Conservation (phyloP, 2,797 vertebrate species). For the Chelonia mydas region DNA sequence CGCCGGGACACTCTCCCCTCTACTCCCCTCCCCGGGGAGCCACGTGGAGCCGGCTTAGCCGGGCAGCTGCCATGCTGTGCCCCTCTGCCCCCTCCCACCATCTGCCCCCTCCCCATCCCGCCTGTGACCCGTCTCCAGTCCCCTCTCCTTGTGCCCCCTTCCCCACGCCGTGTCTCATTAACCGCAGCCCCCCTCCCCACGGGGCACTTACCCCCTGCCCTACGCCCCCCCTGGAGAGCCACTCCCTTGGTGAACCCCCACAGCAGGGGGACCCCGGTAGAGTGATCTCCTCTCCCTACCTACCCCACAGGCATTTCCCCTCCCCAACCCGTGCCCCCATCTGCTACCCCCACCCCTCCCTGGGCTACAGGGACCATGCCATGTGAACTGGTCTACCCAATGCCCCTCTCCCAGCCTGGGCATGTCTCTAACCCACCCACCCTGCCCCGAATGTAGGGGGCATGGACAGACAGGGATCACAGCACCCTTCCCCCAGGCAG, state of each 20-base stretch:
- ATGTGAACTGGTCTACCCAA: neutral
- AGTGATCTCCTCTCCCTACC: neutral
- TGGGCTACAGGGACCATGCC: too few species aligned
- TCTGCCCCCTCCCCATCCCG: neutral
- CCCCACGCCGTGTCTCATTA: neutral
- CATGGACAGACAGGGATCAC: neutral
- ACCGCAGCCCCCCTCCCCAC: neutral
- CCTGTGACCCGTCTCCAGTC: too few species aligned
- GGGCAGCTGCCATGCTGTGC: neutral
- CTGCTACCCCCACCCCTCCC: too few species aligned
- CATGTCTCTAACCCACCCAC: too few species aligned
- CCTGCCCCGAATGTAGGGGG: too few species aligned
- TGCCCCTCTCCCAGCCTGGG: too few species aligned
- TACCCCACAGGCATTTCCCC: too few species aligned
- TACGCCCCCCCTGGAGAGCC: too few species aligned
- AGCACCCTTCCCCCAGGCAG: too few species aligned
- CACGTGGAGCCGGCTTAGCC: neutral
- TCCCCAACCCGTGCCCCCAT: neutral
- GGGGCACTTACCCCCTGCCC: neutral
- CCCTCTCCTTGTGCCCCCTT: neutral
- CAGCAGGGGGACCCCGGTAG: too few species aligned
- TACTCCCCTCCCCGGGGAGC: neutral
- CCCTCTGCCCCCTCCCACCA: neutral
- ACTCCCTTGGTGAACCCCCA: neutral
- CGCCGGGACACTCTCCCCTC: neutral